phyloP scores from a whole-genome alignment of 2,113 vertebrate species.

The Zootoca vivipara region DNA sequence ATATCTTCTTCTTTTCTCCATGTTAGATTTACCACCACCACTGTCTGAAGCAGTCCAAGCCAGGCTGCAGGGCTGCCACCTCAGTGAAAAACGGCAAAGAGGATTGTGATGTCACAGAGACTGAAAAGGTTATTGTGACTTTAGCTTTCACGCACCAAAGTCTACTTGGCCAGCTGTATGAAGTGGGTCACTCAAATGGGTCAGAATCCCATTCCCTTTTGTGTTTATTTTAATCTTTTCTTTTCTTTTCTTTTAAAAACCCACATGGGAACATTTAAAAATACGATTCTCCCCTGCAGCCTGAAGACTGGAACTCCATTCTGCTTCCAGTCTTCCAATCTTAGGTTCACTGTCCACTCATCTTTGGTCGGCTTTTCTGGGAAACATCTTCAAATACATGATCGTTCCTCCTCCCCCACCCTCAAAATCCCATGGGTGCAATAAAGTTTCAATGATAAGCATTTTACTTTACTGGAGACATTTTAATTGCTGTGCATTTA shows the following conservation, averaged over 20 bases:
- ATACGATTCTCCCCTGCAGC: neutral
- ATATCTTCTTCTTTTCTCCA: neutral
- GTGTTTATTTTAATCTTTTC: neutral
- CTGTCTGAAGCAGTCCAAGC: neutral
- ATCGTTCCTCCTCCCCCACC: neutral
- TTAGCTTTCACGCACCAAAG: neutral
- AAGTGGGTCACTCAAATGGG: neutral
- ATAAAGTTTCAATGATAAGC: neutral
- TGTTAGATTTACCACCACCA: too few relatives aligned
- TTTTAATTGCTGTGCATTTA: conserved; percentile 43
- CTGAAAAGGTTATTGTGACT: neutral
- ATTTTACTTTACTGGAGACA: conserved; percentile 25
- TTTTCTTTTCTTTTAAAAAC: neutral
- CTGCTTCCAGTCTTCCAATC: too few relatives aligned
- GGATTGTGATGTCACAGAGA: neutral
- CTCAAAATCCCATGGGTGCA: neutral
- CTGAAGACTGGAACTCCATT: neutral
- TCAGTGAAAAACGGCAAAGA: neutral
- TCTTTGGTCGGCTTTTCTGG: conserved; percentile 34
- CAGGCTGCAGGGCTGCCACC: neutral
- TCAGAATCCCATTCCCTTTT: neutral
- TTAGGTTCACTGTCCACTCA: conserved; percentile 39
- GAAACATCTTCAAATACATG: conserved; percentile 26
- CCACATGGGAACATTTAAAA: neutral
- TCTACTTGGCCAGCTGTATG: neutral